Conservation (phyloP, 2,888 invertebrate species). For the Chaitophorus viminalis region DNA sequence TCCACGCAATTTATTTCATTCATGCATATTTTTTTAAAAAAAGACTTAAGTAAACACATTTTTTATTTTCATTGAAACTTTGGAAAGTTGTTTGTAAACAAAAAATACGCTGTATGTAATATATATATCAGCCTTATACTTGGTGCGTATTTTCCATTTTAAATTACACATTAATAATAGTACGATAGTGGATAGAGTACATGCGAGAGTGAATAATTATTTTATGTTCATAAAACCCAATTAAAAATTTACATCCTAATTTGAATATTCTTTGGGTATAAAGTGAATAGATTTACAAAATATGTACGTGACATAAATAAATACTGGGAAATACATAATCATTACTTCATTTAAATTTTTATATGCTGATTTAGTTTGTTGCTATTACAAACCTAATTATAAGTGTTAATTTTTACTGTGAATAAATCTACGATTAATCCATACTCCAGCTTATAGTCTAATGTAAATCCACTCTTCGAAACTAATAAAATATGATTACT, state of each 20-base stretch:
- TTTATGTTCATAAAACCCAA: not conserved
- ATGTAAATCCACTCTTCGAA: too few species aligned
- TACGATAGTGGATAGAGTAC: too few species aligned
- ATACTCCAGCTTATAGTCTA: too few species aligned
- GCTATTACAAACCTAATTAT: not conserved
- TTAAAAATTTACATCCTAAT: not conserved
- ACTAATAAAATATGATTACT: too few species aligned
- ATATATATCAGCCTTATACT: not conserved
- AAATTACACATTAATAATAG: not conserved
- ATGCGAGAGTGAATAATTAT: slow-evolving; percentile 6
- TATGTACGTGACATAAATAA: slow-evolving; percentile 11
- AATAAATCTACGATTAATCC: too few species aligned
- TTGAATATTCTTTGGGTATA: not conserved
- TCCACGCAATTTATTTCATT: not conserved
- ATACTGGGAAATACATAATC: not conserved
- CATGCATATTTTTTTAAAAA: not conserved
- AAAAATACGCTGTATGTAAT: not conserved
- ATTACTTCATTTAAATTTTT: slow-evolving; percentile 20
- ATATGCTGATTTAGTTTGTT: not conserved
- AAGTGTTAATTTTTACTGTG: too few species aligned
- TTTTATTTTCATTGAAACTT: not conserved
- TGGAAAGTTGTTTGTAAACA: not conserved
- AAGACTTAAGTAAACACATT: not conserved
- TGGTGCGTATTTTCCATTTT: not conserved
- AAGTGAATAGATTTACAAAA: not conserved